These are phyloP conservation scores for Chelonus formosanus DNA, from an alignment of 2,888 invertebrate species.

Conservation along the genomic window DNA sequence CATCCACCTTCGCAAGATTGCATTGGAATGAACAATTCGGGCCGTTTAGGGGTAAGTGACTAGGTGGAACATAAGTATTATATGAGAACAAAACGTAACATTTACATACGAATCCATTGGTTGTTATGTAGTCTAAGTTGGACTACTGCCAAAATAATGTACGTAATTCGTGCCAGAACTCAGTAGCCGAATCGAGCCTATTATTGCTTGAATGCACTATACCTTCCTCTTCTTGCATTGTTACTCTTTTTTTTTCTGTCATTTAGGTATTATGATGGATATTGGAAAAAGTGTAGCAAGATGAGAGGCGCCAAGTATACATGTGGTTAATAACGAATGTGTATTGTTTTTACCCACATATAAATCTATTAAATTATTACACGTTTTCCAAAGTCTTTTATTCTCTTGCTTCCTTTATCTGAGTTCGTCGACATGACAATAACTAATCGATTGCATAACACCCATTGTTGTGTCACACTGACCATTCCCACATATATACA, in stretches of 20 bases:
- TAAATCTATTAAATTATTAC: too few relatives aligned
- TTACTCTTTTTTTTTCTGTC: too few relatives aligned
- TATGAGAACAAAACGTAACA: neutral
- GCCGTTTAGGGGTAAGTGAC: constrained; percentile 13
- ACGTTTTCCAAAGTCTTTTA: too few relatives aligned
- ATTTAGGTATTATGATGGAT: too few relatives aligned
- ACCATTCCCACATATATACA: constrained; percentile 7
- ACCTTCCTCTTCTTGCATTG: constrained; percentile 11
- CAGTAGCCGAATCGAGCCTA: constrained; percentile 39
- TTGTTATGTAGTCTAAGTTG: constrained; percentile 44
- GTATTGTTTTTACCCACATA: too few relatives aligned
- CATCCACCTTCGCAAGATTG: too few relatives aligned
- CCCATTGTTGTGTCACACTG: constrained; percentile 24
- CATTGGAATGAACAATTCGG: neutral
- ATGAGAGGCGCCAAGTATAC: too few relatives aligned
- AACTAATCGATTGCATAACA: constrained; percentile 40
- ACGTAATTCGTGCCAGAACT: constrained; percentile 47
- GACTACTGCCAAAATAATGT: constrained; percentile 49
- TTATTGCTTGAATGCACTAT: constrained; percentile 29
- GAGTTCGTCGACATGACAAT: constrained; percentile 44
- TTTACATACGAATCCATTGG: neutral
- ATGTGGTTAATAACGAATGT: too few relatives aligned
- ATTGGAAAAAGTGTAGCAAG: too few relatives aligned
- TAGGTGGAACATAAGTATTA: constrained; percentile 6
- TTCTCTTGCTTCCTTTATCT: neutral